Base-by-base conservation (phyloP, 2,113 vertebrate genomes). In the Sinocyclocheilus anshuiensis region DNA sequence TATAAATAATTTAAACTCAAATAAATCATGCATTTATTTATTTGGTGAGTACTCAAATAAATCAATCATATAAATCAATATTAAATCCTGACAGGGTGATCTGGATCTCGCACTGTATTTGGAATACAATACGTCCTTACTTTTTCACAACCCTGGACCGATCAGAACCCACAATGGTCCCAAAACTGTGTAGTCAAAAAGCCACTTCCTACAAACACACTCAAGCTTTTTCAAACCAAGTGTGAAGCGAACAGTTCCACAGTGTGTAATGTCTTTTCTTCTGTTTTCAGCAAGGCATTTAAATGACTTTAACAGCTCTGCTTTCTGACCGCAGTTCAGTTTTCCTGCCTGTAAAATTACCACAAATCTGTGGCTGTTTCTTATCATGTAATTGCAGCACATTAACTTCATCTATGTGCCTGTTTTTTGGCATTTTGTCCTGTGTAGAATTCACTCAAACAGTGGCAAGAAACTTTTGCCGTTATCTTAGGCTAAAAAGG, bases 181-280 rank as follows among this genome's bases (percentile, higher is more conserved):
- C 26, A 69, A 6, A 0, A 39, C 50, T 26, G 18, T n/a, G 77
- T 55, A 55, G 83, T 90, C 76, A 57, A n/a, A 91, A 75, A 80
- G 69, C 83, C 77, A 87, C 15, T n/a, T 85, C 89, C 75, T 84
- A 84, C 59, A 87, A 45, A 86, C 77, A 92, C 89, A 90, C 84
- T 85, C 84, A 61, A 61, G 74, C 88, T 90, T 89, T 86, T 75
- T 88, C 72, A 89, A 65, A 90, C 24, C 53, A 86, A 50, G 72
- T 84, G 42, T 75, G 67, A 55, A 26, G 48, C 36, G 86, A 71
- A 87, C 42, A 59, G 6, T 48, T 81, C 79, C 67, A 63, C 22
- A 3, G 48, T 65, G 86, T 90, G 81, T 80, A 75, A 24, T 20
- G 20, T 24, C 26, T 79, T 84, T 86, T 59, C 84, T 53, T 63